A percentile compares a stretch with the other conserved stretches of the same genome.
Evolutionary conservation across 2,888 invertebrate genomes (phyloP).

Genomic region (Lysandra coridon): DNA sequence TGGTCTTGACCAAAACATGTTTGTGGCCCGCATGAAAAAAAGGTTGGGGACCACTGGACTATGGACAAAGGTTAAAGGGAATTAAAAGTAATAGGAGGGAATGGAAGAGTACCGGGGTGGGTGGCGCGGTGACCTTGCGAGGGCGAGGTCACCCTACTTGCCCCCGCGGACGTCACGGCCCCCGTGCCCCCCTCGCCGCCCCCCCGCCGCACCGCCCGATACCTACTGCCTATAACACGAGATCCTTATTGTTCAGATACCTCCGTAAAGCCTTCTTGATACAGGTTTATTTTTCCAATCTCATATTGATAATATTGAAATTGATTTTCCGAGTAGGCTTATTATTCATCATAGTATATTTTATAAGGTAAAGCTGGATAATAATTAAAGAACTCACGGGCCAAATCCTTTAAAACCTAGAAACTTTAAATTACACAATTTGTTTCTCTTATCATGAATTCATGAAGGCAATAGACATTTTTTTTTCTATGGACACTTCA

Average conservation of each 20-base stretch:
- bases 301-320: background rate
- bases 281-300: background rate
- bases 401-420: background rate
- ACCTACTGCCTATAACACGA: background rate
- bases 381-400: too few species aligned
- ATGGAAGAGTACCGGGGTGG: slow-evolving; percentile 64
- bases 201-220: background rate
- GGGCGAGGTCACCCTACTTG: slow-evolving; percentile 73
- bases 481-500: too few species aligned
- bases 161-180: slow-evolving; percentile 58
- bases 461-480: too few species aligned
- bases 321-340: background rate
- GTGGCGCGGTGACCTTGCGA: slow-evolving; percentile 68
- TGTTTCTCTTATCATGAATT: background rate
- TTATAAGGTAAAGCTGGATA: background rate
- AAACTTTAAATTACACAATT: background rate
- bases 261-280: background rate
- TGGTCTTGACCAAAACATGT: too few species aligned
- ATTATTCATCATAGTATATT: too few species aligned
- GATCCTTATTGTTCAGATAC: slow-evolving; percentile 14
- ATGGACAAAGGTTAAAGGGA: slow-evolving; percentile 32
- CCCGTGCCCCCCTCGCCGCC: slow-evolving; percentile 62
- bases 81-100: slow-evolving; percentile 42
- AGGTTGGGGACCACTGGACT: background rate
- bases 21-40: too few species aligned